These are phyloP conservation scores for Gisinianus flammeolus DNA, from an alignment of 2,888 invertebrate species.

Conservation along the genomic window DNA sequence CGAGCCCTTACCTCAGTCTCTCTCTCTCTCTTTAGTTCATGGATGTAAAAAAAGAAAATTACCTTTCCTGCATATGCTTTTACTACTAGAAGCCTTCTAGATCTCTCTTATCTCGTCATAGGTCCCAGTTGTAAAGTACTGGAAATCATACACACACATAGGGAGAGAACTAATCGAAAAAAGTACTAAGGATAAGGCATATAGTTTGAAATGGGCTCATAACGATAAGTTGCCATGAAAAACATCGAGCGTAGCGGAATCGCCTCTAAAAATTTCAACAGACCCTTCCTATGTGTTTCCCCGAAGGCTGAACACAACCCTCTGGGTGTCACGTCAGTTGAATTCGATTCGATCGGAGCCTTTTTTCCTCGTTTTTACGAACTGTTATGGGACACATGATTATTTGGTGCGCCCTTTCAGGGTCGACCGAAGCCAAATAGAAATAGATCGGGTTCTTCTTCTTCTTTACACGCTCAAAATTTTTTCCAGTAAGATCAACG, in stretches of 20 bases:
- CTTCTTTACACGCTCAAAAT: background rate
- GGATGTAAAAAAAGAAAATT: background rate
- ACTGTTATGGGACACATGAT: conserved; percentile 25
- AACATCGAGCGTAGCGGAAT: conserved; percentile 28
- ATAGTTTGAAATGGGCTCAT: conserved; percentile 24
- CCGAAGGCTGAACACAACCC: conserved; percentile 17
- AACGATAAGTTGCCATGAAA: conserved; percentile 23
- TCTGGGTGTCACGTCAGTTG: conserved; percentile 30
- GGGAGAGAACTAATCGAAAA: conserved; percentile 25
- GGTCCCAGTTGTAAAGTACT: background rate
- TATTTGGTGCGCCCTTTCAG: conserved; percentile 33
- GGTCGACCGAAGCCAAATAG: conserved; percentile 26
- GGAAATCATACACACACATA: conserved; percentile 1
- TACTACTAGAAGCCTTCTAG: background rate
- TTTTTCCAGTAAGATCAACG: background rate
- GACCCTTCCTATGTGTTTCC: conserved; percentile 27
- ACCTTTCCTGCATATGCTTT: background rate
- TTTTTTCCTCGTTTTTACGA: conserved; percentile 7
- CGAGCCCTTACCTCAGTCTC: conserved; percentile 22
- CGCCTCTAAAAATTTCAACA: conserved; percentile 34
- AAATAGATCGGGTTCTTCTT: conserved; percentile 14
- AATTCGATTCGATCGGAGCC: conserved; percentile 36
- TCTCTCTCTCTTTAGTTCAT: background rate
- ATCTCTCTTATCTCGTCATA: background rate
- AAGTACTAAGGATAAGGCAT: conserved; percentile 5